Base-by-base conservation (phyloP, 64 coral and sea anemone species). In the Cladopsammia gracilis region DNA sequence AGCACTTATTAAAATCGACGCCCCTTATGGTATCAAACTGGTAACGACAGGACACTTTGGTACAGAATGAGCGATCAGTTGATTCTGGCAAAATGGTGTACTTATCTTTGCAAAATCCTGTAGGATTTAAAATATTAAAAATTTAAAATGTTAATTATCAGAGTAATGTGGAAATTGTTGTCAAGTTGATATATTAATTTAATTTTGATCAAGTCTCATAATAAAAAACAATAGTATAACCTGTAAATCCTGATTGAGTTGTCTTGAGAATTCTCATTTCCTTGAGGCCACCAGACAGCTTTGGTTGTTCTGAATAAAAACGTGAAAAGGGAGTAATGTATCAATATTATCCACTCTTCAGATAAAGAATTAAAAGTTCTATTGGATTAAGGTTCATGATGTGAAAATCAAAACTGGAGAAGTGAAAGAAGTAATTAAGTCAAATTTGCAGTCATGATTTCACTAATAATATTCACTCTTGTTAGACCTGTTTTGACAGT, bases 31-130 rank as follows among this genome's bases (percentile, higher is more conserved):
- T 70, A 61, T 95, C 96, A 92, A 95, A 98, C 16, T 98, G 70
- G 79, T 98, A 98, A 66, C 88, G 90, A 69, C 92, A 92, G 70
- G 15, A 88, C 64, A 98, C 96, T 45, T 88, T 78, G 20, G 96
- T 98, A 62, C 75, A 98, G 62, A 98, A 98, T 52, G 88, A 84
- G 34, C 96, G 92, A 19, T 98, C 96, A 26, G 87, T 78, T n/a
- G 88, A 89, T 59, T 95, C 96, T 14, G 91, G 87, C 52, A 98
- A 64, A 48, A 89, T 79, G 20, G 96, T 98, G 65, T 89, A 95
- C 62, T 98, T 62, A 70, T 98, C 96, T 52, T 84, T 98, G 13
- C 94, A 83, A 95, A 98, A 98, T 6, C 96, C 96, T 98, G 75
- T 14, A 76, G 16, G 16, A 76, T 25, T 66, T 13, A 79, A 48